phyloP scores from a whole-genome alignment of 2,797 vertebrate species.

The Podarcis siculus region DNA sequence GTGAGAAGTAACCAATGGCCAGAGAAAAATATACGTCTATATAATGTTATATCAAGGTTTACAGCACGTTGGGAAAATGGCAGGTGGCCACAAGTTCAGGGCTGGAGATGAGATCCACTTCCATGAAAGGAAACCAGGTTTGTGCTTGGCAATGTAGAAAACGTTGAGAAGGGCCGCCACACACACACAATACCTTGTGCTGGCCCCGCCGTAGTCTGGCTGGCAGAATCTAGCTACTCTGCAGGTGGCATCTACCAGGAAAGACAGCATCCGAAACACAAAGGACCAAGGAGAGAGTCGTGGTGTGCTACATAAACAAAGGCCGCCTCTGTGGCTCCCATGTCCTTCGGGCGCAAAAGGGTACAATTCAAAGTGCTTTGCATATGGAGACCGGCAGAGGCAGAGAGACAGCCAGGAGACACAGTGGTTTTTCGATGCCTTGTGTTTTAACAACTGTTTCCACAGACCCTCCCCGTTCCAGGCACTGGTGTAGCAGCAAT shows the following conservation, averaged over 20 bases:
- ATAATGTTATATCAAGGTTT: background rate
- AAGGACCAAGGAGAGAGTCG: background rate
- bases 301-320: fast-evolving
- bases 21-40: background rate
- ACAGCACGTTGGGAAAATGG: background rate
- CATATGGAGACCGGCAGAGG: background rate
- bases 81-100: fast-evolving
- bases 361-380: background rate
- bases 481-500: background rate
- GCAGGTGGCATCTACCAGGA: background rate
- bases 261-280: fast-evolving
- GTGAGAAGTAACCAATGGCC: background rate
- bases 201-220: fast-evolving
- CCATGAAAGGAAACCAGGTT: fast-evolving
- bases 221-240: background rate
- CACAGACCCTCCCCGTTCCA: background rate
- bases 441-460: constrained; percentile 32
- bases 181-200: background rate
- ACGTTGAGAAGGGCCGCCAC: fast-evolving
- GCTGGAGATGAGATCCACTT: fast-evolving
- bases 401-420: background rate
- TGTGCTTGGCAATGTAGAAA: background rate
- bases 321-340: fast-evolving
- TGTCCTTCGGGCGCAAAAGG: background rate
- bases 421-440: constrained; percentile 39